Evolutionary conservation across 2,888 invertebrate genomes (phyloP).

Genomic region (Lepidonotus clava): DNA sequence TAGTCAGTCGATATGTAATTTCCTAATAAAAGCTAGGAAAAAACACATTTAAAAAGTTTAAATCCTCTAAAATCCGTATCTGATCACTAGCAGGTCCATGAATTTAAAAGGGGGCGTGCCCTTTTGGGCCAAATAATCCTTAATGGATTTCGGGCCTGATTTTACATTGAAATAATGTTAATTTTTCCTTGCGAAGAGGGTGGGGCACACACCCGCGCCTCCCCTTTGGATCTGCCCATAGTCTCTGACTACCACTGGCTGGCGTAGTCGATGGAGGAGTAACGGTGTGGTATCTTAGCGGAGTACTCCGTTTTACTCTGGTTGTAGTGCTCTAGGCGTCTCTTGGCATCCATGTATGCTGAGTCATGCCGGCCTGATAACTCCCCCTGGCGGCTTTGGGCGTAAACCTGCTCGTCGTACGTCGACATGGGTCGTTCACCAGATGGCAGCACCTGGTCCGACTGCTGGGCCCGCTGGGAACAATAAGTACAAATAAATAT

Average conservation of each 20-base stretch:
- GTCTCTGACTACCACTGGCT: slow-evolving; percentile 29
- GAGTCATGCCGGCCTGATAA: not conserved
- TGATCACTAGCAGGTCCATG: no score
- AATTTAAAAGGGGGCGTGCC: no score
- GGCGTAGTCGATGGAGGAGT: slow-evolving; percentile 2
- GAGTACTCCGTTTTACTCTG: slow-evolving; percentile 29
- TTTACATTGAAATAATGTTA: no score
- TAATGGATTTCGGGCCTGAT: no score
- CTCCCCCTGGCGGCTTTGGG: slow-evolving; percentile 11
- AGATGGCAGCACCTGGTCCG: not conserved
- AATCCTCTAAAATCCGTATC: no score
- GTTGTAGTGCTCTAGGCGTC: not conserved
- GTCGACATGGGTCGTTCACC: not conserved
- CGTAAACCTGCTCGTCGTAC: slow-evolving; percentile 16
- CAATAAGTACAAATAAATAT: no score
- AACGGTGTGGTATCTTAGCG: slow-evolving; percentile 47
- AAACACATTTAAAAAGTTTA: no score
- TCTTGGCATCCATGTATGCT: not conserved
- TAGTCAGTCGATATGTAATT: no score
- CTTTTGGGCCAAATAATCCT: no score
- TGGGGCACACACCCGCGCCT: not conserved
- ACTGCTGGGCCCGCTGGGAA: not conserved
- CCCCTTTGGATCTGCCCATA: no score
- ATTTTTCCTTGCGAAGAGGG: not conserved
- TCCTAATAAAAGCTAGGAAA: no score